Evolutionary conservation across 2,888 invertebrate genomes (phyloP).

Genomic region (Pseudeuparius sepicola): DNA sequence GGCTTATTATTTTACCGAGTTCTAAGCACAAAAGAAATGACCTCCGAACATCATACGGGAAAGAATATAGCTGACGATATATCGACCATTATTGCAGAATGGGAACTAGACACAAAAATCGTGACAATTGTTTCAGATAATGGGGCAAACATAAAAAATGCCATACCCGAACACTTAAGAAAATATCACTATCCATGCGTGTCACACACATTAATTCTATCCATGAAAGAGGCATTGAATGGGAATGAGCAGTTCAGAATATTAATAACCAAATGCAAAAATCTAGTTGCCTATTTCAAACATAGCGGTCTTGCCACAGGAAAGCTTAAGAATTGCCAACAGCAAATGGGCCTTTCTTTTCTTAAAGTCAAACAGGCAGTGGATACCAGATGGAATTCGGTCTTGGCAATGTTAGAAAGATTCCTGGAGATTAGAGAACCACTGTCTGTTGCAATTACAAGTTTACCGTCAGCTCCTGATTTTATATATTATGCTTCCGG

Average conservation of each 20-base stretch:
- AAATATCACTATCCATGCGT: slow-evolving; percentile 25
- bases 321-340: slow-evolving; percentile 17
- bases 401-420: slow-evolving; percentile 23
- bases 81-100: slow-evolving; percentile 1
- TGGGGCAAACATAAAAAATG: slow-evolving; percentile 22
- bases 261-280: slow-evolving; percentile 17
- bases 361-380: slow-evolving; percentile 17
- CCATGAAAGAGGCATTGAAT: slow-evolving; percentile 15
- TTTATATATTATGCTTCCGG: slow-evolving; percentile 20
- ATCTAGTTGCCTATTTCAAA: slow-evolving; percentile 18
- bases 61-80: slow-evolving; percentile 5
- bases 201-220: slow-evolving; percentile 23
- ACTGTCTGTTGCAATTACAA: slow-evolving; percentile 16
- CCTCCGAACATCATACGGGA: slow-evolving; percentile 8
- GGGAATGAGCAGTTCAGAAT: slow-evolving; percentile 6
- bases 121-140: slow-evolving; percentile 24
- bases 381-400: slow-evolving; percentile 15
- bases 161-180: slow-evolving; percentile 17
- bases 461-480: slow-evolving; percentile 19
- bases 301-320: slow-evolving; percentile 13
- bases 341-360: slow-evolving; percentile 9
- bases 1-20: background rate
- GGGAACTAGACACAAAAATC: slow-evolving; percentile 25
- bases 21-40: slow-evolving; percentile 8
- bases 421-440: slow-evolving; percentile 22